phyloP scores from a whole-genome alignment of 2,113 vertebrate species.

The Heterotis niloticus region DNA sequence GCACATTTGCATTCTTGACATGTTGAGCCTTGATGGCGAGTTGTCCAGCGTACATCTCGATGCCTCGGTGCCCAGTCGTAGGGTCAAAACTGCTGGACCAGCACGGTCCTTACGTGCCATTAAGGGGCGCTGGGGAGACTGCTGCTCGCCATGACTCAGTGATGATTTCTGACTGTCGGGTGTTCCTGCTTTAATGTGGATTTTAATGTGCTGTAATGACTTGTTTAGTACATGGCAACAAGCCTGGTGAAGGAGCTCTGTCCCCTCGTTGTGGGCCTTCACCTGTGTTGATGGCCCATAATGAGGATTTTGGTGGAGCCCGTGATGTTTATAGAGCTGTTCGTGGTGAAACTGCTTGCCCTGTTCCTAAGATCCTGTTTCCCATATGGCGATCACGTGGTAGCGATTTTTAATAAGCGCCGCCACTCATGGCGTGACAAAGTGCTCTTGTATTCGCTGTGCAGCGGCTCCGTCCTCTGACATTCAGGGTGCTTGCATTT shows the following conservation, averaged over 20 bases:
- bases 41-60: conserved; percentile 37
- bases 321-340: background rate
- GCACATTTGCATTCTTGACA: conserved; percentile 13
- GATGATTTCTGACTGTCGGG: conserved; percentile 44
- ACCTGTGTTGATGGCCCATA: conserved; percentile 21
- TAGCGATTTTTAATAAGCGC: no score
- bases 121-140: conserved; percentile 35
- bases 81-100: conserved; percentile 45
- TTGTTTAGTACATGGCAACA: conserved; percentile 28
- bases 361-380: no score
- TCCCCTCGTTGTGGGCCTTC: conserved; percentile 11
- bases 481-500: conserved; percentile 20
- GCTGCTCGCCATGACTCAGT: conserved; percentile 48
- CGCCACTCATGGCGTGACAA: background rate
- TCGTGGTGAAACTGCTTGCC: no score
- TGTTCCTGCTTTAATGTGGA: conserved; percentile 60
- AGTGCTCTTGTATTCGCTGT: no score
- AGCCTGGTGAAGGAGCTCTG: background rate
- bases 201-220: conserved; percentile 64
- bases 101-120: conserved; percentile 44
- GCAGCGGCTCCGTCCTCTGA: conserved; percentile 7
- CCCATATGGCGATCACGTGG: no score
- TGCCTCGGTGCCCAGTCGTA: conserved; percentile 31
- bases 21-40: conserved; percentile 30
- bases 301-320: background rate